Percentiles rank a stretch among this genome's conserved stretches.
phyloP scores from a whole-genome alignment of 2,797 vertebrate genomes.

The Squalus acanthias region DNA sequence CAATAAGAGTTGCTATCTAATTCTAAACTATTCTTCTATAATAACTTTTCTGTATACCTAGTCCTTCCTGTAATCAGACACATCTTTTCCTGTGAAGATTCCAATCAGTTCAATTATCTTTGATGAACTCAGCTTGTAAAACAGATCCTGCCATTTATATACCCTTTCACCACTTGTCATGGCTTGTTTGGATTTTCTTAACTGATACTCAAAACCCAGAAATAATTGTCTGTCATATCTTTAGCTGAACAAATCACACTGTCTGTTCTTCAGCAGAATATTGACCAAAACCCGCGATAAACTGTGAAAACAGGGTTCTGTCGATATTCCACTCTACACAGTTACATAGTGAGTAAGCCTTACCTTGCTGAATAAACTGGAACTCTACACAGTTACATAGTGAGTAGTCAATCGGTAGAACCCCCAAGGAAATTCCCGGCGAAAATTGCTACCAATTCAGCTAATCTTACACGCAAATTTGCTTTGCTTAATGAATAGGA shows the following conservation, averaged over 20 bases:
- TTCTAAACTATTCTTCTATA: neutral
- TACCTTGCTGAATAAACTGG: neutral
- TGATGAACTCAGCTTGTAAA: neutral
- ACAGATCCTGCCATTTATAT: neutral
- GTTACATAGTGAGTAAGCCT: too few species aligned
- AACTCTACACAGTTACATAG: neutral
- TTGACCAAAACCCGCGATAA: neutral
- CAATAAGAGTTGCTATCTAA: neutral
- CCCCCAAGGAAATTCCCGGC: neutral
- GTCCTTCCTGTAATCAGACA: neutral
- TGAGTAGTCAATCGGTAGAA: neutral
- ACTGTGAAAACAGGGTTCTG: neutral
- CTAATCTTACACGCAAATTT: neutral
- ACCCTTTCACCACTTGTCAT: neutral
- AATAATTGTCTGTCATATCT: neutral
- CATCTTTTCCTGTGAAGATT: neutral
- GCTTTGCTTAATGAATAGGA: neutral
- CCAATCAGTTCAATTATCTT: neutral
- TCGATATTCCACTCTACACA: neutral
- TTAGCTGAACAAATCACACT: neutral
- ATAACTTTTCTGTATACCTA: neutral
- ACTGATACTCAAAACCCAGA: neutral
- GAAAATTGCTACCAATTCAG: neutral
- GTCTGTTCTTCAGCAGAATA: neutral
- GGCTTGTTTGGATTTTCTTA: neutral